A percentile compares a stretch with the other conserved stretches of the same genome.
These are phyloP conservation scores for Drosophila dunni DNA, from an alignment of 1,140 invertebrate genomes.

Conservation along the genomic window DNA sequence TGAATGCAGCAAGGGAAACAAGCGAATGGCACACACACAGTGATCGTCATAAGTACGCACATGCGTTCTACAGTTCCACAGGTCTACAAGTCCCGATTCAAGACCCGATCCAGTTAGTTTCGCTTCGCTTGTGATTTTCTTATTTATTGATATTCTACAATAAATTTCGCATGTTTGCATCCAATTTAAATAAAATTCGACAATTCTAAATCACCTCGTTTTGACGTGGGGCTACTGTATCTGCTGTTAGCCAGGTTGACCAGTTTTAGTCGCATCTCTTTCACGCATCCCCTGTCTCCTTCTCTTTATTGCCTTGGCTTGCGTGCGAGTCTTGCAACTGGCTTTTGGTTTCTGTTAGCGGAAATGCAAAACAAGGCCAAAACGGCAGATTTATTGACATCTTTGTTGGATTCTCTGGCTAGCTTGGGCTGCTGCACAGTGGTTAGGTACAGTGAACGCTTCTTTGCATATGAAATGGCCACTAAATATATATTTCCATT, in stretches of 20 bases:
- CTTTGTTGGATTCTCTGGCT: conserved; percentile 59
- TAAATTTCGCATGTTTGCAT: conserved; percentile 84
- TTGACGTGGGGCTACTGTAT: conserved; percentile 84
- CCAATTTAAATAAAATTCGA: conserved; percentile 85
- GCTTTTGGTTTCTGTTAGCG: conserved; percentile 68
- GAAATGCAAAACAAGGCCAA: conserved; percentile 83
- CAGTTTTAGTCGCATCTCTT: conserved; percentile 10
- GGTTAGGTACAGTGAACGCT: conserved; percentile 23
- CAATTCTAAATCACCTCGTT: conserved; percentile 85
- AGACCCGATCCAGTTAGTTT: conserved; percentile 60
- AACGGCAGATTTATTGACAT: conserved; percentile 82
- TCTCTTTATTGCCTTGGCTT: conserved; percentile 20
- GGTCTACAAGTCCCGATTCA: conserved; percentile 15
- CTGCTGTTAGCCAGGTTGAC: conserved; percentile 31
- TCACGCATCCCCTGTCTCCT: not conserved
- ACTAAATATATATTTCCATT: conserved; percentile 52
- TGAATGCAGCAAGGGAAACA: conserved; percentile 34
- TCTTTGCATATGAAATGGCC: conserved; percentile 78
- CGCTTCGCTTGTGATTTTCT: conserved; percentile 71
- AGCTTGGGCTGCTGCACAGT: conserved; percentile 12
- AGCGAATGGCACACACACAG: conserved; percentile 20
- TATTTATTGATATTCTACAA: conserved; percentile 85
- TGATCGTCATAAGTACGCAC: conserved; percentile 46
- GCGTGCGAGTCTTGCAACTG: conserved; percentile 54
- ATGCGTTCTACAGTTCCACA: conserved; percentile 42